phyloP scores from a whole-genome alignment of 1,140 invertebrate species.

The Anastrepha obliqua region DNA sequence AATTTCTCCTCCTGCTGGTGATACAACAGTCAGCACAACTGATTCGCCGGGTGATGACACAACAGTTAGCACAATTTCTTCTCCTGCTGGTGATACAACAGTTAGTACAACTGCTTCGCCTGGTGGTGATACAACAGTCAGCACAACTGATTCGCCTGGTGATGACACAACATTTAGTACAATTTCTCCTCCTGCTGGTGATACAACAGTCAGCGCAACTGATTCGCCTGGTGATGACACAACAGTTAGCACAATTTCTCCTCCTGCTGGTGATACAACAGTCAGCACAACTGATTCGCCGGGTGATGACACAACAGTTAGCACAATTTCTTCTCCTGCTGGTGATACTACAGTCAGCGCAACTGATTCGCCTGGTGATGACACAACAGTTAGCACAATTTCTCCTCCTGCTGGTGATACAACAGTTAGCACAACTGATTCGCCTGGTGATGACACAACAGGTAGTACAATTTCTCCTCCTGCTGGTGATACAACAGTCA shows the following conservation, averaged over 20 bases:
- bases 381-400: not conserved
- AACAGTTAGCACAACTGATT: not conserved
- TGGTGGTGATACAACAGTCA: not conserved
- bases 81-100: not conserved
- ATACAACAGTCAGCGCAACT: constrained; percentile 2
- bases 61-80: not conserved
- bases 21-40: not conserved
- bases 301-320: not conserved
- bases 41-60: not conserved
- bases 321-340: not conserved
- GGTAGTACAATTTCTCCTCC: not conserved
- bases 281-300: not conserved
- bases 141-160: not conserved
- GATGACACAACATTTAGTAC: not conserved
- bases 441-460: not conserved
- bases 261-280: constrained; percentile 10
- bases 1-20: not conserved
- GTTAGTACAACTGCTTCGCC: not conserved
- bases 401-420: constrained; percentile 13
- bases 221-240: not conserved
- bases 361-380: not conserved
- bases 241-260: not conserved
- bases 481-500: too few relatives aligned
- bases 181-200: not conserved
- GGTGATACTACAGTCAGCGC: constrained; percentile 3